Conservation (phyloP, 2,888 invertebrate genomes). For the Hydropsyche betteni region DNA sequence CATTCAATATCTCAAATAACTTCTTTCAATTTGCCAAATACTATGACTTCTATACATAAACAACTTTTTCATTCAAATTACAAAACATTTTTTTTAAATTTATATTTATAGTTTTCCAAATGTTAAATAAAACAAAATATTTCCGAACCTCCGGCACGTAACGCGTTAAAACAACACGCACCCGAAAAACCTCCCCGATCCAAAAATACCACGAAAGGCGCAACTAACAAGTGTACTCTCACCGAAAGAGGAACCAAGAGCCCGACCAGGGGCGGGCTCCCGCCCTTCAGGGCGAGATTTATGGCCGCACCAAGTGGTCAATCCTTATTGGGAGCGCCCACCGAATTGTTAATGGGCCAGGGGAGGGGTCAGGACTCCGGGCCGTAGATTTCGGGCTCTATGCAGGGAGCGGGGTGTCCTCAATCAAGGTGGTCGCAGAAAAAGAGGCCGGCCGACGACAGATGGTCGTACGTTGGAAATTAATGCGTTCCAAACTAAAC, state of each 20-base stretch:
- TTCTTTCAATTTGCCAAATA: too few relatives aligned
- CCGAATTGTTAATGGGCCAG: slow-evolving; percentile 37
- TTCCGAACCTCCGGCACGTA: neutral
- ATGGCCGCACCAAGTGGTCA: slow-evolving; percentile 44
- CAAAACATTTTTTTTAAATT: neutral
- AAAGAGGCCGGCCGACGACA: slow-evolving; percentile 25
- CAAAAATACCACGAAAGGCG: slow-evolving; percentile 17
- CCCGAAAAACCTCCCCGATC: too few relatives aligned
- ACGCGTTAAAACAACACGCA: neutral
- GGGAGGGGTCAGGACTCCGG: neutral
- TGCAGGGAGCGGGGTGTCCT: neutral
- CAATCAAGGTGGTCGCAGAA: slow-evolving; percentile 20
- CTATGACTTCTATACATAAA: too few relatives aligned
- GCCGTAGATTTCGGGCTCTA: neutral
- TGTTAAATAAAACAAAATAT: neutral
- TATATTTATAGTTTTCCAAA: neutral
- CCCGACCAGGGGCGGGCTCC: slow-evolving; percentile 12
- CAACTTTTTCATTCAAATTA: too few relatives aligned
- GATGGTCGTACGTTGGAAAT: slow-evolving; percentile 5
- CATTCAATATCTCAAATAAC: too few relatives aligned
- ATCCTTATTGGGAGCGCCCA: slow-evolving; percentile 42
- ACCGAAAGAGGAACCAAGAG: neutral
- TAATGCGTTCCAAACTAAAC: slow-evolving; percentile 2
- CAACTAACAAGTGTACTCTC: slow-evolving; percentile 17
- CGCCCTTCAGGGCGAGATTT: slow-evolving; percentile 35